These are phyloP conservation scores for Acanthaster planci DNA, from an alignment of 35 echinoderm and acorn worm genomes.

Conservation along the genomic window DNA sequence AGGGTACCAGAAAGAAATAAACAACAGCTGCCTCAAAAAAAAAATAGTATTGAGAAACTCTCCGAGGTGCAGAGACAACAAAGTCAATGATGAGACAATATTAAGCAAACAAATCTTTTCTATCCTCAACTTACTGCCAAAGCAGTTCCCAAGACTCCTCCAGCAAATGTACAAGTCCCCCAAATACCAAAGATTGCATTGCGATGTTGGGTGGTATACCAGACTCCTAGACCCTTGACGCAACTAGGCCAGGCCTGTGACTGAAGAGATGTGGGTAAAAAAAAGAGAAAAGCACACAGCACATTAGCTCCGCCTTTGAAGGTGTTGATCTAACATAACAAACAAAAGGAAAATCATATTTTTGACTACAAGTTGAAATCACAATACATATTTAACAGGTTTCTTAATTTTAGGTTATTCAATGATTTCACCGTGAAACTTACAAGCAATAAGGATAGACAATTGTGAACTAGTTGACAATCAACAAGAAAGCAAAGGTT, in stretches of 20 bases:
- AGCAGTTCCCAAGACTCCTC: constrained; percentile 68
- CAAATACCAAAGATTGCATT: constrained; percentile 74
- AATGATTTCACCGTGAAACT: too few species aligned
- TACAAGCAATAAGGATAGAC: too few species aligned
- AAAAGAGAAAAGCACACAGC: not conserved
- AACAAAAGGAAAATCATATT: not conserved
- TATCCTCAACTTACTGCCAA: constrained; percentile 69
- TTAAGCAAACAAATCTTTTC: too few species aligned
- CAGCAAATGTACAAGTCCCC: constrained; percentile 83
- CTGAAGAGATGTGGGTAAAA: constrained; percentile 23
- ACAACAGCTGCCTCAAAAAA: too few species aligned
- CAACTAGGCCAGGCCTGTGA: constrained; percentile 79
- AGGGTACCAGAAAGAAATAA: too few species aligned
- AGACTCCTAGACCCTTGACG: constrained; percentile 63
- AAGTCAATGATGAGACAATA: not conserved
- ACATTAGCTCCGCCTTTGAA: not conserved
- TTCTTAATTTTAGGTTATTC: too few species aligned
- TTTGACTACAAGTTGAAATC: not conserved
- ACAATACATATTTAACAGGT: not conserved
- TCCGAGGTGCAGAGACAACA: too few species aligned
- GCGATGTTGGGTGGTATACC: constrained; percentile 47
- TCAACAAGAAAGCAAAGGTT: too few species aligned
- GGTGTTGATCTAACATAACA: not conserved
- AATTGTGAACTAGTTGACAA: too few species aligned
- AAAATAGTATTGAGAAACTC: too few species aligned